Conservation (phyloP, 2,888 invertebrate genomes). For the Ashinkailepas kermadecensis region DNA sequence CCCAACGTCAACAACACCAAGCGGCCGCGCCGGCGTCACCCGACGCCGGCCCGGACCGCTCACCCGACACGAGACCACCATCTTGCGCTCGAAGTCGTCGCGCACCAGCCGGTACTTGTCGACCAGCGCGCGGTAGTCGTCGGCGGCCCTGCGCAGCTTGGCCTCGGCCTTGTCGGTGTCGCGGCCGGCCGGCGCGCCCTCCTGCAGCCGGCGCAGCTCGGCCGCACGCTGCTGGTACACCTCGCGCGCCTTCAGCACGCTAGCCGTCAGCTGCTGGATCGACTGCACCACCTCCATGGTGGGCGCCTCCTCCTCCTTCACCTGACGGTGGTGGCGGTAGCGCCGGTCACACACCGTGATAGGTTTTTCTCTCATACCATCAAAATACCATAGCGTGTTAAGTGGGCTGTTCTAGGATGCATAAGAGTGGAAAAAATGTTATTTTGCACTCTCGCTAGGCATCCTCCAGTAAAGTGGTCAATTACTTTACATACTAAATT, state of each 20-base stretch:
- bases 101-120: slow-evolving; percentile 88
- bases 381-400: too few relatives aligned
- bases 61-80: slow-evolving; percentile 82
- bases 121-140: slow-evolving; percentile 82
- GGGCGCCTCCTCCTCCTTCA: slow-evolving; percentile 89
- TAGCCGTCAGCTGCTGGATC: slow-evolving; percentile 79
- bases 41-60: slow-evolving; percentile 30
- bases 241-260: slow-evolving; percentile 87
- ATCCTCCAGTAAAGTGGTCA: too few relatives aligned
- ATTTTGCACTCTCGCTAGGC: too few relatives aligned
- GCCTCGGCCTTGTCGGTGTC: slow-evolving; percentile 89
- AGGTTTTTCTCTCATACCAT: too few relatives aligned
- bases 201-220: slow-evolving; percentile 81
- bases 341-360: neutral
- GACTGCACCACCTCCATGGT: slow-evolving; percentile 79
- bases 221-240: slow-evolving; percentile 60
- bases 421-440: too few relatives aligned
- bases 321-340: slow-evolving; percentile 43
- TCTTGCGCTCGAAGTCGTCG: slow-evolving; percentile 91
- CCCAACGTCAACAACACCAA: too few relatives aligned
- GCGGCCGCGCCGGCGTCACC: too few relatives aligned
- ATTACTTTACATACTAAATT: too few relatives aligned
- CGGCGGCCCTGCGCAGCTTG: slow-evolving; percentile 86
- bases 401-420: too few relatives aligned
- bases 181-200: slow-evolving; percentile 81